Conservation (phyloP, 2,888 invertebrate genomes). For the Sphecodes monilicornis region DNA sequence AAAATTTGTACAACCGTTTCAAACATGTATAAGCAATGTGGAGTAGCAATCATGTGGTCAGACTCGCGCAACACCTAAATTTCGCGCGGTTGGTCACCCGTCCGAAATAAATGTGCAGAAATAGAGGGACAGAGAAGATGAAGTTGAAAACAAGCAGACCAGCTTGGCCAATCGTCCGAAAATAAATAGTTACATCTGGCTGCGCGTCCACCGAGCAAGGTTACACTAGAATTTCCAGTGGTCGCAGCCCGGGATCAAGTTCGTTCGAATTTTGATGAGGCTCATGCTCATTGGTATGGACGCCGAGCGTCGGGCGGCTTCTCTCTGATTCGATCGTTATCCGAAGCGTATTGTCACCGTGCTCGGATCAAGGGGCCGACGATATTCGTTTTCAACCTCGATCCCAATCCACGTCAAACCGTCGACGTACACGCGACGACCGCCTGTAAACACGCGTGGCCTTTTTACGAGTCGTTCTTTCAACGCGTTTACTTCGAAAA, state of each 20-base stretch:
- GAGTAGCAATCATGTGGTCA: not conserved
- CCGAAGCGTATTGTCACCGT: conserved; percentile 15
- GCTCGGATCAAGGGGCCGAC: conserved; percentile 4
- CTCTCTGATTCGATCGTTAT: conserved; percentile 39
- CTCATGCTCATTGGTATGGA: conserved; percentile 36
- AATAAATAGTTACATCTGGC: conserved; percentile 42
- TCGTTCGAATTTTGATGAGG: conserved; percentile 49
- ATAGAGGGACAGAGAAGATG: conserved; percentile 26
- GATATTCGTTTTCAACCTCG: conserved; percentile 37
- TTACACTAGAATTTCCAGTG: conserved; percentile 44
- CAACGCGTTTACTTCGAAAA: too few relatives aligned
- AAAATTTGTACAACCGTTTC: not conserved
- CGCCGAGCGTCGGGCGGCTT: not conserved
- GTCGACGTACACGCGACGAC: not conserved
- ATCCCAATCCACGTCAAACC: conserved; percentile 39
- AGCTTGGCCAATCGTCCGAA: conserved; percentile 7
- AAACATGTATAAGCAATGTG: not conserved
- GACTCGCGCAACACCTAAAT: conserved; percentile 1
- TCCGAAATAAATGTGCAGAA: conserved; percentile 37
- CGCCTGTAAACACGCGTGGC: conserved; percentile 27
- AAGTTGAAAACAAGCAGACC: conserved; percentile 14
- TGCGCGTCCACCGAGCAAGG: conserved; percentile 12
- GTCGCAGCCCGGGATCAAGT: conserved; percentile 1
- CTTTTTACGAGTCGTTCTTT: not conserved
- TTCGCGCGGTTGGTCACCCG: conserved; percentile 11